Conservation (phyloP, 2,113 vertebrate genomes). For the Tichodroma muraria region DNA sequence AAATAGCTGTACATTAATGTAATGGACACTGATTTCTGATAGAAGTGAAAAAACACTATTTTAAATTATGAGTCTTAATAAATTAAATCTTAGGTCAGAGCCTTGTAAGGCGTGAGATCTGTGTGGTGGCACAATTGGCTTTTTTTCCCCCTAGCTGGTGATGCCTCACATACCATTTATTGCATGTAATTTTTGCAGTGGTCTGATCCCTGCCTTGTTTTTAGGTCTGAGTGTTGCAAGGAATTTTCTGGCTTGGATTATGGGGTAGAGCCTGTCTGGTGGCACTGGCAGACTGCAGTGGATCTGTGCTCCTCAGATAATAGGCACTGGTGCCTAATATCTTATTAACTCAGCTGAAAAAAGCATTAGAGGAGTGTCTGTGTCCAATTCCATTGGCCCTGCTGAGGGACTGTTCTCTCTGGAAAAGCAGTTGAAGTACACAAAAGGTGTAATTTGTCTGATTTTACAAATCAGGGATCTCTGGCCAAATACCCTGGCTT, state of each 20-base stretch:
- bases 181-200: background rate
- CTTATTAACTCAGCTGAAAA: background rate
- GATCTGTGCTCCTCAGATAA: background rate
- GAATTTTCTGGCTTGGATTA: background rate
- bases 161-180: fast-evolving
- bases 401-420: background rate
- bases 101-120: background rate
- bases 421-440: background rate
- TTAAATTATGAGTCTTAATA: background rate
- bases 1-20: background rate
- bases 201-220: background rate
- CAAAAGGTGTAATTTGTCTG: background rate
- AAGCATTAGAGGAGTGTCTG: background rate
- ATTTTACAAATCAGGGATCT: background rate
- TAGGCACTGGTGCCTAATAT: background rate
- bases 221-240: background rate
- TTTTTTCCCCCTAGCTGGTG: background rate
- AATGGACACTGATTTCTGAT: background rate
- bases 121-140: background rate
- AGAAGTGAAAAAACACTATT: background rate
- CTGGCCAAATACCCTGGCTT: background rate
- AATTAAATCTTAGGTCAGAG: background rate
- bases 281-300: background rate
- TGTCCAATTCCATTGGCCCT: background rate
- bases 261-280: background rate